phyloP scores from a whole-genome alignment of 1,140 invertebrate genomes.

The Scylla paramamosain region DNA sequence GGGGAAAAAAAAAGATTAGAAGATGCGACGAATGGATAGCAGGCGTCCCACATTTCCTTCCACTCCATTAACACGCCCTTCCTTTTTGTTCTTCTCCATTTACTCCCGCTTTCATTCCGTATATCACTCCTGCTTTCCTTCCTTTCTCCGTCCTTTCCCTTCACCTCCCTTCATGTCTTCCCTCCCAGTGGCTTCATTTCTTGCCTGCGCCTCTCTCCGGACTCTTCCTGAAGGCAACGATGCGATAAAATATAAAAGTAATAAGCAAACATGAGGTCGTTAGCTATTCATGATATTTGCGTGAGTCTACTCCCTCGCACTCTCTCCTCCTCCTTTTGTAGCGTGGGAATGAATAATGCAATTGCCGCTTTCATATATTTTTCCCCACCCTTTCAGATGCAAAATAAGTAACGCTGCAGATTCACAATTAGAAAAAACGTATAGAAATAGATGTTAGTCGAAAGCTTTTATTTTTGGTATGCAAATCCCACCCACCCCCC shows the following conservation, averaged over 20 bases:
- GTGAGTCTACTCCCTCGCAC: too few species aligned
- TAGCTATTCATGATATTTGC: background rate
- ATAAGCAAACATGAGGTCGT: background rate
- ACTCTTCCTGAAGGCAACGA: background rate
- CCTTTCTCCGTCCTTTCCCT: too few species aligned
- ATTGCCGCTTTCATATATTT: conserved; percentile 8
- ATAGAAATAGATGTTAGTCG: background rate
- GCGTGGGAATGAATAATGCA: background rate
- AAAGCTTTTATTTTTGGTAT: background rate
- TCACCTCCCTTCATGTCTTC: too few species aligned
- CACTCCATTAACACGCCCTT: background rate
- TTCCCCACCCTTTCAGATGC: background rate
- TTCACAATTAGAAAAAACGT: background rate
- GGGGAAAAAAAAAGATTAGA: too few species aligned
- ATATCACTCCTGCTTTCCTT: too few species aligned
- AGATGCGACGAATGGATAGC: too few species aligned
- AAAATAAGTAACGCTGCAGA: background rate
- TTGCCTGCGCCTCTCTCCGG: background rate
- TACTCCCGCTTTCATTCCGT: too few species aligned
- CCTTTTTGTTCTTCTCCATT: too few species aligned
- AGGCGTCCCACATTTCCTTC: background rate
- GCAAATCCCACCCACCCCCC: too few species aligned
- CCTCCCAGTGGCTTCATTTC: too few species aligned
- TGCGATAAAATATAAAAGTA: background rate
- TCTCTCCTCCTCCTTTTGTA: background rate